A percentile compares a stretch with the other conserved stretches of the same genome.
Evolutionary conservation across 2,888 invertebrate genomes (phyloP).

Genomic region (Apamea sordens): DNA sequence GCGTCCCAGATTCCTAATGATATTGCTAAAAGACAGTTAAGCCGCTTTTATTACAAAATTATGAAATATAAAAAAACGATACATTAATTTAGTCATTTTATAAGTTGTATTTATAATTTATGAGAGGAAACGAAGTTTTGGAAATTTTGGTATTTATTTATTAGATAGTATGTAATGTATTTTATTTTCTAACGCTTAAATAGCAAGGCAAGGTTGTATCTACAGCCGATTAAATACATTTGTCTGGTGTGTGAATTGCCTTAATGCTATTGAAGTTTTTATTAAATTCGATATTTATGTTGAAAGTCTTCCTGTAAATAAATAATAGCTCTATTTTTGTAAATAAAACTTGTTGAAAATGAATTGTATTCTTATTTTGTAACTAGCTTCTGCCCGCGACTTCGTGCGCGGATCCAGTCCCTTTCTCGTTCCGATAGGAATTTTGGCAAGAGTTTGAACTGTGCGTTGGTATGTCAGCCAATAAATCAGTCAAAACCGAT

Average conservation of each 20-base stretch:
- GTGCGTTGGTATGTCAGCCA: too few species aligned
- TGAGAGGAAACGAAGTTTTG: neutral
- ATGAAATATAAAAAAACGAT: neutral
- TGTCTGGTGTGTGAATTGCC: slow-evolving; percentile 6
- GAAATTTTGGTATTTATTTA: slow-evolving; percentile 26
- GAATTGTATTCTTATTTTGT: slow-evolving; percentile 15
- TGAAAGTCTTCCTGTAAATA: slow-evolving; percentile 66
- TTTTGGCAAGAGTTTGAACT: too few species aligned
- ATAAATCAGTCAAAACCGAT: too few species aligned
- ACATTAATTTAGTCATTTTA: slow-evolving; percentile 8
- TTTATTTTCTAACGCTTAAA: slow-evolving; percentile 9
- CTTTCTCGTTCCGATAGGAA: too few species aligned
- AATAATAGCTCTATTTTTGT: slow-evolving; percentile 62
- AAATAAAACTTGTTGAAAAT: slow-evolving; percentile 56
- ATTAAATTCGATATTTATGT: slow-evolving; percentile 37
- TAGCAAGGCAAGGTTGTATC: too few species aligned
- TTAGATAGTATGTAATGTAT: neutral
- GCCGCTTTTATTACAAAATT: neutral
- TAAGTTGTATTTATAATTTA: slow-evolving; percentile 16
- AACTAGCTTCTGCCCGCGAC: too few species aligned
- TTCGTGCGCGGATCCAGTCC: too few species aligned
- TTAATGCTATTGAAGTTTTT: slow-evolving; percentile 27
- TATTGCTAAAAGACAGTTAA: neutral
- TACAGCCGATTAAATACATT: neutral
- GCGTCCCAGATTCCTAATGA: slow-evolving; percentile 5